Percentiles rank a stretch among this genome's conserved stretches.
phyloP scores from a whole-genome alignment of 2,797 vertebrate species.

The Nasua narica region DNA sequence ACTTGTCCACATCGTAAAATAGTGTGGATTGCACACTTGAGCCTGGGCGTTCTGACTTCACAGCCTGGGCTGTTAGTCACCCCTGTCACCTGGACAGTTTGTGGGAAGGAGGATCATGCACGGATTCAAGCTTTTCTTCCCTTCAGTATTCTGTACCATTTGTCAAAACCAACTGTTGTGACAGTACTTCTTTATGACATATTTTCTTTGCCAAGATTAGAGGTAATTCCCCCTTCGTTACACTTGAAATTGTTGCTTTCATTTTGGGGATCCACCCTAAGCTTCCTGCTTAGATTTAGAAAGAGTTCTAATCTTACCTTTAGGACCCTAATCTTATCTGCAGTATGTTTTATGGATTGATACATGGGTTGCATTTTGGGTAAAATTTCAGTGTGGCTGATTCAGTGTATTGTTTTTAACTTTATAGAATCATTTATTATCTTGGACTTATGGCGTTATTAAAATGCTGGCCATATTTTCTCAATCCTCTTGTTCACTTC shows the following conservation, averaged over 20 bases:
- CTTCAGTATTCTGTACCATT: background rate
- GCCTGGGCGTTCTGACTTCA: too few relatives aligned
- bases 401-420: too few relatives aligned
- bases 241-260: constrained; percentile 18
- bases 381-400: background rate
- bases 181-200: background rate
- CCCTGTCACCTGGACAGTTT: background rate
- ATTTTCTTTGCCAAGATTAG: constrained; percentile 51
- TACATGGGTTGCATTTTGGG: background rate
- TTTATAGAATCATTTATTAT: too few relatives aligned
- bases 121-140: background rate
- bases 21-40: background rate
- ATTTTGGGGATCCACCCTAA: constrained; percentile 19
- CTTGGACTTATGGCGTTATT: too few relatives aligned
- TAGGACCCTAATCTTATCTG: background rate
- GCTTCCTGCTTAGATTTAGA: constrained; percentile 19
- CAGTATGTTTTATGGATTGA: background rate
- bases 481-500: constrained; percentile 69
- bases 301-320: background rate
- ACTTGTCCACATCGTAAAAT: accelerated
- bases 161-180: background rate
- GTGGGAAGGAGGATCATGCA: background rate
- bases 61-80: too few relatives aligned
- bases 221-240: constrained; percentile 18
- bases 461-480: too few relatives aligned